phyloP scores from a whole-genome alignment of 35 echinoderm and acorn worm genomes.

The Stichopus chloronotus region DNA sequence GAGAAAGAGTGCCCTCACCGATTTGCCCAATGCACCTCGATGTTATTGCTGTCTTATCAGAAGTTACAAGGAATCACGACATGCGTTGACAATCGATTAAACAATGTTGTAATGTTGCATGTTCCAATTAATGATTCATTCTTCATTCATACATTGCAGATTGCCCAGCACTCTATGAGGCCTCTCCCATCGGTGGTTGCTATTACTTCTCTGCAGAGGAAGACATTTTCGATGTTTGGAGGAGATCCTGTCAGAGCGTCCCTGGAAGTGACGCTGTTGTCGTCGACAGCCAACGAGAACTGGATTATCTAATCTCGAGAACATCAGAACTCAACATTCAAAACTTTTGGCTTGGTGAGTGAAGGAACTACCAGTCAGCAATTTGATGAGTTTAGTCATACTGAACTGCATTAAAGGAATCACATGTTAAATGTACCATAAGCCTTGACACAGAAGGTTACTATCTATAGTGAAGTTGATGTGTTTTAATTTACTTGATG shows the following conservation, averaged over 20 bases:
- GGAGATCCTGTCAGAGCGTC: neutral
- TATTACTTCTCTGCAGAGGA: slow-evolving; percentile 20
- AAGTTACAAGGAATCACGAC: too few relatives aligned
- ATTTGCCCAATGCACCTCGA: too few relatives aligned
- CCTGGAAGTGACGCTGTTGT: slow-evolving; percentile 28
- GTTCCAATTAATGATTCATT: too few relatives aligned
- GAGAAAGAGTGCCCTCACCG: too few relatives aligned
- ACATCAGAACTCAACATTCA: slow-evolving; percentile 31
- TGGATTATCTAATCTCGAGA: slow-evolving; percentile 56
- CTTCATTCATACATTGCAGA: neutral
- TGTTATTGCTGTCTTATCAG: too few relatives aligned
- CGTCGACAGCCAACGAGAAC: slow-evolving; percentile 56
- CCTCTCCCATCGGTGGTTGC: slow-evolving; percentile 5
- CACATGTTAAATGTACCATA: neutral
- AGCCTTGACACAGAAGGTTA: neutral
- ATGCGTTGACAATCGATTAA: too few relatives aligned
- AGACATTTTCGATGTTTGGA: slow-evolving; percentile 14
- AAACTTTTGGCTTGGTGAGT: slow-evolving; percentile 56
- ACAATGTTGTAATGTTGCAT: too few relatives aligned
- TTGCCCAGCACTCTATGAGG: slow-evolving; percentile 1
- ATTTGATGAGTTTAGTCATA: neutral
- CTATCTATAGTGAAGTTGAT: neutral
- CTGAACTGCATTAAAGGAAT: neutral
- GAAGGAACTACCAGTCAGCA: neutral
- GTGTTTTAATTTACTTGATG: too few relatives aligned